Evolutionary conservation across 2,113 vertebrate species (phyloP).

Genomic region (Cariama cristata): DNA sequence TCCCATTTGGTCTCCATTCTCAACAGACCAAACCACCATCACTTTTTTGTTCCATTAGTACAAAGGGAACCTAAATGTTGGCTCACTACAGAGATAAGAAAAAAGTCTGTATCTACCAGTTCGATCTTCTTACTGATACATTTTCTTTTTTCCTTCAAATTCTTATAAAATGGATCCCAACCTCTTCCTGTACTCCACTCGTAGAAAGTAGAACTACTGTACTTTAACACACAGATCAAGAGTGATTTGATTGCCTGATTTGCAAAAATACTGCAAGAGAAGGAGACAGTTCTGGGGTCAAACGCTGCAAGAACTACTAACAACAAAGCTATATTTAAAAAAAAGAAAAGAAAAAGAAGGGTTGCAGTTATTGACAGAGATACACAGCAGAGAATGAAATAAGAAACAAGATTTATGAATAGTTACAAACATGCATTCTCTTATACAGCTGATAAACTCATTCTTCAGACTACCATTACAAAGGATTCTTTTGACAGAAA

Average conservation of each 20-base stretch:
- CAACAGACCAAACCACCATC: neutral
- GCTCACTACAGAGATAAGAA: neutral
- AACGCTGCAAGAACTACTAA: neutral
- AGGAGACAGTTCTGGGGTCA: neutral
- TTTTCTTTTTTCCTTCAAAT: neutral
- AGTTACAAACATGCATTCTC: neutral
- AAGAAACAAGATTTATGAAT: neutral
- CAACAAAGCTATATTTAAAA: neutral
- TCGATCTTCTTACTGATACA: neutral
- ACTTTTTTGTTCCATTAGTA: accelerated
- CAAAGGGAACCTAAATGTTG: neutral
- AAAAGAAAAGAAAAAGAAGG: no score
- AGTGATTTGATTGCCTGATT: neutral
- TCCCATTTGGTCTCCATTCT: neutral
- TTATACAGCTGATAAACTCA: neutral
- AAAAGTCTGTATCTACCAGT: neutral
- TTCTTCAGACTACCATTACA: neutral
- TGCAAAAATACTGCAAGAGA: neutral
- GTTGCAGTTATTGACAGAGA: neutral
- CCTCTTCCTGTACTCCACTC: neutral
- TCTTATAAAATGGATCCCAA: neutral
- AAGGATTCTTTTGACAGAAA: neutral
- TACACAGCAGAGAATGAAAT: neutral
- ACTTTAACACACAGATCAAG: neutral
- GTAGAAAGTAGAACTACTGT: neutral